These are phyloP conservation scores for Villa cingulata DNA, from an alignment of 2,888 invertebrate species.

Conservation along the genomic window DNA sequence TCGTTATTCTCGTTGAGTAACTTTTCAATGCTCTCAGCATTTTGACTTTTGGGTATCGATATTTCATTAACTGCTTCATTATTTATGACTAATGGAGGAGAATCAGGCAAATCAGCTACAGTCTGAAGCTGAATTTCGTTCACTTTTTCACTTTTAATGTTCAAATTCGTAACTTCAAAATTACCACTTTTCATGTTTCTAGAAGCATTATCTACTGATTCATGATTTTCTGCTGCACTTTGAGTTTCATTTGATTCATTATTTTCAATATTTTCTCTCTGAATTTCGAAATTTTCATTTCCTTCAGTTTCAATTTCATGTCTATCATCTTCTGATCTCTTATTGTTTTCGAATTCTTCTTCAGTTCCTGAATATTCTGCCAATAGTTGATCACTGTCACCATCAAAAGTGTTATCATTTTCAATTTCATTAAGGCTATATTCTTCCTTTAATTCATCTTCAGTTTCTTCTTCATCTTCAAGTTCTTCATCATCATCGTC, in stretches of 20 bases:
- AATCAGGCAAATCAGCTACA: too few species aligned
- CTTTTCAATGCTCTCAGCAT: too few species aligned
- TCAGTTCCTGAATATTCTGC: conserved; percentile 18
- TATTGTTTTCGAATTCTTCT: conserved; percentile 25
- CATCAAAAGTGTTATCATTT: conserved; percentile 11
- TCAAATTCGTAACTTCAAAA: too few species aligned
- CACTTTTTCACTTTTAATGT: too few species aligned
- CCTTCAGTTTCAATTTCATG: conserved; percentile 20
- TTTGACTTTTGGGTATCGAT: too few species aligned
- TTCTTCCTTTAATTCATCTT: conserved; percentile 12
- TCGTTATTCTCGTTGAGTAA: too few species aligned
- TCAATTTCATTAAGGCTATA: conserved; percentile 15
- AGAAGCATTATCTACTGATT: too few species aligned
- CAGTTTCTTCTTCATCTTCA: conserved; percentile 18
- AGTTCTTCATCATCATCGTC: conserved; percentile 22
- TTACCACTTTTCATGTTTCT: too few species aligned
- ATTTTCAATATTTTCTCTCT: neutral
- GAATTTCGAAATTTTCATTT: conserved; percentile 13
- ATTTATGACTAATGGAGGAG: too few species aligned
- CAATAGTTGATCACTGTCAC: neutral
- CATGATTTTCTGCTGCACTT: neutral
- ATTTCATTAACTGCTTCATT: too few species aligned
- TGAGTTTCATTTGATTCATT: neutral
- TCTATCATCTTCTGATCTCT: neutral
- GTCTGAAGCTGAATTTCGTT: too few species aligned